phyloP scores from a whole-genome alignment of 2,797 vertebrate genomes.

The Lateolabrax maculatus region DNA sequence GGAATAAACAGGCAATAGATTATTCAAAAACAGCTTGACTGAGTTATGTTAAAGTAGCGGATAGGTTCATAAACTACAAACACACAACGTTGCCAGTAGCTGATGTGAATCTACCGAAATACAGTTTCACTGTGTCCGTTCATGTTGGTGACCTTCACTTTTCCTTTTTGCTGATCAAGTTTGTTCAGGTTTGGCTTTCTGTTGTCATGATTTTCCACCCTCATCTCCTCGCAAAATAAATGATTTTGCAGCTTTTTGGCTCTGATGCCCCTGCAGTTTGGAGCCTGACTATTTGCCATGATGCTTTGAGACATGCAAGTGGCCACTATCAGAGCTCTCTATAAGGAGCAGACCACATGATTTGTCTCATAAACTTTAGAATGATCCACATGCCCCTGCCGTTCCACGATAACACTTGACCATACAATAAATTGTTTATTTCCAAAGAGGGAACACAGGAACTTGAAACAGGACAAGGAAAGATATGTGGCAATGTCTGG shows the following conservation, averaged over 20 bases:
- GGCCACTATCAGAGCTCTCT: background rate
- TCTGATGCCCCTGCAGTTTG: background rate
- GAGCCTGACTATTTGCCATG: conserved; percentile 9
- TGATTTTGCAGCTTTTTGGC: conserved; percentile 40
- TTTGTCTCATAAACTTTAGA: background rate
- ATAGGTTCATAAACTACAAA: conserved; percentile 13
- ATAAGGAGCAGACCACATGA: background rate
- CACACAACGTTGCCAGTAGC: background rate
- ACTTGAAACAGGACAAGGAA: background rate
- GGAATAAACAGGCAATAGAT: background rate
- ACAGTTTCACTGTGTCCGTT: background rate
- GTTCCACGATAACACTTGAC: background rate
- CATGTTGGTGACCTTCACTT: conserved; percentile 17
- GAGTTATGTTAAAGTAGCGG: background rate
- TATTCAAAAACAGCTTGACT: background rate
- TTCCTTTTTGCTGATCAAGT: conserved; percentile 18
- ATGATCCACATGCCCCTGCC: background rate
- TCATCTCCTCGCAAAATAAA: background rate
- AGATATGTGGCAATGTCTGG: background rate
- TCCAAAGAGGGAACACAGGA: background rate
- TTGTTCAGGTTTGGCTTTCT: conserved; percentile 20
- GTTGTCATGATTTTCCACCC: conserved; percentile 26
- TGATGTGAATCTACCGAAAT: conserved; percentile 16
- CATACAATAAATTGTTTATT: background rate
- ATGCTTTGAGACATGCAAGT: background rate